Base-by-base conservation (phyloP, 1,140 invertebrate species). In the Brachionus rubens region DNA sequence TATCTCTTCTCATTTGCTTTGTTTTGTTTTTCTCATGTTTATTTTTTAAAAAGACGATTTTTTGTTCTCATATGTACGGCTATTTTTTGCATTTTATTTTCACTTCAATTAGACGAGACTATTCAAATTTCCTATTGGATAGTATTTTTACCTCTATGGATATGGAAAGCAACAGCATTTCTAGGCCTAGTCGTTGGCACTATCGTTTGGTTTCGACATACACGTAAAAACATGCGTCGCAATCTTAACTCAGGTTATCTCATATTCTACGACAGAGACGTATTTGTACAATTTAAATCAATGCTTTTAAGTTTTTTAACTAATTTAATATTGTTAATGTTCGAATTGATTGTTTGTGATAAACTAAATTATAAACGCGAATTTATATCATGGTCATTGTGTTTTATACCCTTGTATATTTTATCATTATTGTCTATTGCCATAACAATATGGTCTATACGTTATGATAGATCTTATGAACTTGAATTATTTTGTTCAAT, bases 361-460 rank as follows among this genome's bases (percentile, higher is more conserved):
- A 95, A 96, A 85, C 85, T 98, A 59, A 91, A 94, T 81, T 92
- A 81, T 16, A 86, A 88, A n/a, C 88, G 91, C 75, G 9, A 5
- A 5, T 92, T 96, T 85, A 79, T 79, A 10, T 21, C 36, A 47
- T 40, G 48, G 43, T 33, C 77, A 43, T 65, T 76, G 14, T 83
- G 84, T 46, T 98, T 98, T 84, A 93, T 96, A 85, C 94, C 94
- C 12, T 86, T 98, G 46, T 94, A 97, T 81, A 94, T 96, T 83
- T 93, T 96, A 78, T 96, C 93, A 36, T 91, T 97, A 79, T 90
- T 97, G 33, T 96, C 94, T 54, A 94, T 98, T 79, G 92, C 92
- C 14, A 92, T 96, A 41, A 96, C 94, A 83, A 93, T 98, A 80
- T 98, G 96, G 96, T 92, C 94, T 78, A 91, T 97, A 1, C 96